Conservation (phyloP, 2,113 vertebrate species). For the Alethe castanea region DNA sequence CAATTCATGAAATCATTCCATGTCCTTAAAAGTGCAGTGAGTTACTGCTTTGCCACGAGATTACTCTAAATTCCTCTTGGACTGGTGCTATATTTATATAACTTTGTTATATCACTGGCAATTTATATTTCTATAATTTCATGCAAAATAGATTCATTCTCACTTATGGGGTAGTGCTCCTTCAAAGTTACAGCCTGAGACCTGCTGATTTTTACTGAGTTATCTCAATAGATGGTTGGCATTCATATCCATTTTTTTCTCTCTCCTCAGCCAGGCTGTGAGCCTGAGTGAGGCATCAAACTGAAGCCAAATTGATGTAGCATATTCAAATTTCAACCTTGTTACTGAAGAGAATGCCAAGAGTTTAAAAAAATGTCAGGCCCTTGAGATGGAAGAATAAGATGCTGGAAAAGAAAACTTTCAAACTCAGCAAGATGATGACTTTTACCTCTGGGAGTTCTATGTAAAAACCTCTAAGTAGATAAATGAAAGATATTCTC, state of each 20-base stretch:
- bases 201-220: conserved; percentile 3
- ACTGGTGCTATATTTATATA: not conserved
- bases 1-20: not conserved
- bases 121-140: conserved; percentile 7
- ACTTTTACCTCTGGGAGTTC: not conserved
- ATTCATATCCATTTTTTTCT: conserved; percentile 19
- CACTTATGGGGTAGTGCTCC: not conserved
- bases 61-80: not conserved
- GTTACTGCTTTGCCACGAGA: not conserved
- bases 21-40: not conserved
- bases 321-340: conserved; percentile 42
- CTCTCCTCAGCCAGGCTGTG: conserved; percentile 10
- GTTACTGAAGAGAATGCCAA: conserved; percentile 29
- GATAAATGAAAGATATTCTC: not conserved
- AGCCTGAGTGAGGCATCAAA: not conserved
- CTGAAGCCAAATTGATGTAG: conserved; percentile 18
- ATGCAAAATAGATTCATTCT: conserved; percentile 9
- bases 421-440: not conserved
- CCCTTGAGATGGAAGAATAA: not conserved
- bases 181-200: conserved; percentile 38
- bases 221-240: conserved; percentile 20
- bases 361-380: conserved; percentile 21
- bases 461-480: not conserved
- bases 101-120: not conserved
- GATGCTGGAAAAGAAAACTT: conserved; percentile 24